A percentile compares a stretch with the other conserved stretches of the same genome.
Conservation (phyloP, 2,888 invertebrate species). For the Pandemis corylana region DNA sequence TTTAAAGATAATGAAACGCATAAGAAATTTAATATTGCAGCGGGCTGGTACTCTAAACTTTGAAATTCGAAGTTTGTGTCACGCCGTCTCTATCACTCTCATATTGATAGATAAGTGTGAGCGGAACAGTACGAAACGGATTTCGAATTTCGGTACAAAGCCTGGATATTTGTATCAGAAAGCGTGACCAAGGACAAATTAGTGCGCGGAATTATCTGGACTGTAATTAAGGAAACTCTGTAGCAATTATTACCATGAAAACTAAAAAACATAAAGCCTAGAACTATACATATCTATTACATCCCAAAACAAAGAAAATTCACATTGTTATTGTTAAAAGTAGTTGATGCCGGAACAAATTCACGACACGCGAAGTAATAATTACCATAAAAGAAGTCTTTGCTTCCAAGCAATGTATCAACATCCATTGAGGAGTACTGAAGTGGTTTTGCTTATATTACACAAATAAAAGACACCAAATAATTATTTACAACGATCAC, state of each 20-base stretch:
- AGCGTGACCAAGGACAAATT: conserved; percentile 62
- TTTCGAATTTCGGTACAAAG: no score
- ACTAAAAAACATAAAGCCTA: not conserved
- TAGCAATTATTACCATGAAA: not conserved
- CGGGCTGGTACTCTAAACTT: no score
- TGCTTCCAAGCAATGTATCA: conserved; percentile 70
- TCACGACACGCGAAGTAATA: conserved; percentile 29
- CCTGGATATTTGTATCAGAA: conserved; percentile 45
- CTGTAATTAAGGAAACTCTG: not conserved
- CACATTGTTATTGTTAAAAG: conserved; percentile 43
- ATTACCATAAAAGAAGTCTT: conserved; percentile 74
- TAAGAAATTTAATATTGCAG: conserved; percentile 14
- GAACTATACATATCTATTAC: not conserved
- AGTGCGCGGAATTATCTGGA: conserved; percentile 47
- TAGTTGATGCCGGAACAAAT: conserved; percentile 51
- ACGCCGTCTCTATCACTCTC: no score
- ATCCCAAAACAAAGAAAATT: not conserved
- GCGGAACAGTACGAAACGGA: no score
- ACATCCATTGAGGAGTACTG: conserved; percentile 73
- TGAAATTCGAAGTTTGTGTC: no score
- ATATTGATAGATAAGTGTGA: no score
- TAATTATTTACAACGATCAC: not conserved
- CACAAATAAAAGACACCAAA: conserved; percentile 26
- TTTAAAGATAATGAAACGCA: conserved; percentile 18
- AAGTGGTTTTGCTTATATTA: not conserved